Evolutionary conservation across 1,140 invertebrate genomes (phyloP), one percentile per base, ranked within the genome.

Genomic region (Macrosteles quadrilineatus): DNA sequence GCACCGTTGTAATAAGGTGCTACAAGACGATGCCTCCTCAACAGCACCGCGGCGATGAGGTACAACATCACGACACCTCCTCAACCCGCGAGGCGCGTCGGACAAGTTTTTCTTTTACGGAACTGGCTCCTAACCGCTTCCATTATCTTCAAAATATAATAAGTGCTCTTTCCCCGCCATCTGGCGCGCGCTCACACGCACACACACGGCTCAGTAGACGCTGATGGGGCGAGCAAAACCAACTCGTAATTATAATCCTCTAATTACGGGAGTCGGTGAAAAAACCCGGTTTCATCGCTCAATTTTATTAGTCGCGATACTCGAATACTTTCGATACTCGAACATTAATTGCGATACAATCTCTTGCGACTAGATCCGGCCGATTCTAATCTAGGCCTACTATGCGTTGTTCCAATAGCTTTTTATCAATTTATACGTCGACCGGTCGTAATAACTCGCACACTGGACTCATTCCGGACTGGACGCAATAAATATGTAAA

Each of bases 91-190:
- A 23, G 32, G 32, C 21, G 55, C 55, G 55, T 29, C 55, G 55
- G 27, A 30, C 55, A 59, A 59, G 55, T 59, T 59, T 59, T 59
- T 59, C 55, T 59, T 59, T 4, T 29, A 59, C 25, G 55, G 55
- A 59, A 59, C 55, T 27, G 55, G 55, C 55, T 59, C 25, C 55
- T 59, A 59, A 59, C 55, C 55, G 27, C 55, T 59, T 59, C 55
- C 55, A 59, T 59, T 59, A 59, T 59, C 55, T 59, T 27, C 55
- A 30, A 59, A 59, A 59, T 59, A 59, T 59, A 59, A 59, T 59
- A 59, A 59, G 55, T 59, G 21, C 55, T 23, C 55, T 59, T 59
- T 12, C 55, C 55, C 23, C 27, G 55, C 55, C 55, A 59, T 59
- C 55, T 59, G 55, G 55, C 27, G 6, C 25, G 6, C 55, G 23